Conservation (phyloP, 2,888 invertebrate species). For the Dynastes hyllus region DNA sequence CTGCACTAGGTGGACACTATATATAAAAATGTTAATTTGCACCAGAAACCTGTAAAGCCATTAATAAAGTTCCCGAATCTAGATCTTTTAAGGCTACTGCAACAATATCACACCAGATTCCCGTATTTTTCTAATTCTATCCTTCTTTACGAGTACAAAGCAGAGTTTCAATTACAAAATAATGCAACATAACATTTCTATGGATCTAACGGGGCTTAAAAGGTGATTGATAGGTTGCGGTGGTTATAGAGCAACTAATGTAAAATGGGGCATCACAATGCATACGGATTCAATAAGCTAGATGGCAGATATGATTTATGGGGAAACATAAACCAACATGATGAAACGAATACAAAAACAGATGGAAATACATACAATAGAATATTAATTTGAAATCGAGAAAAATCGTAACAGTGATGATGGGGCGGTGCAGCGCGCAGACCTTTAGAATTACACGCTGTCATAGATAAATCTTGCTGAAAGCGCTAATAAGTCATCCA, state of each 20-base stretch:
- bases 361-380: constrained; percentile 43
- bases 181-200: constrained; percentile 5
- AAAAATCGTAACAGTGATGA: constrained; percentile 38
- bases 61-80: too few relatives aligned
- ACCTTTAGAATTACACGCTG: constrained; percentile 19
- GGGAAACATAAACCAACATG: constrained; percentile 37
- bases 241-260: constrained; percentile 34
- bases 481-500: constrained; percentile 38
- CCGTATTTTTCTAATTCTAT: too few relatives aligned
- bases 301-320: constrained; percentile 45
- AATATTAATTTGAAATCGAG: constrained; percentile 40
- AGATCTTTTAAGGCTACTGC: too few relatives aligned
- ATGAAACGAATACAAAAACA: constrained; percentile 39
- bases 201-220: constrained; percentile 27
- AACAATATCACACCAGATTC: too few relatives aligned
- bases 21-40: too few relatives aligned
- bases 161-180: constrained; percentile 3
- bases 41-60: too few relatives aligned
- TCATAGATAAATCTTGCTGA: constrained; percentile 33
- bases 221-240: constrained; percentile 27
- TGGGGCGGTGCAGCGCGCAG: constrained; percentile 18
- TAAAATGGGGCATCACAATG: constrained; percentile 41
- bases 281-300: constrained; percentile 40
- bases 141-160: too few relatives aligned
- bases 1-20: too few relatives aligned